Evolutionary conservation across 2,797 vertebrate species (phyloP), one percentile per base, ranked within the genome.

Genomic region (Schizopygopsis pylzovi): DNA sequence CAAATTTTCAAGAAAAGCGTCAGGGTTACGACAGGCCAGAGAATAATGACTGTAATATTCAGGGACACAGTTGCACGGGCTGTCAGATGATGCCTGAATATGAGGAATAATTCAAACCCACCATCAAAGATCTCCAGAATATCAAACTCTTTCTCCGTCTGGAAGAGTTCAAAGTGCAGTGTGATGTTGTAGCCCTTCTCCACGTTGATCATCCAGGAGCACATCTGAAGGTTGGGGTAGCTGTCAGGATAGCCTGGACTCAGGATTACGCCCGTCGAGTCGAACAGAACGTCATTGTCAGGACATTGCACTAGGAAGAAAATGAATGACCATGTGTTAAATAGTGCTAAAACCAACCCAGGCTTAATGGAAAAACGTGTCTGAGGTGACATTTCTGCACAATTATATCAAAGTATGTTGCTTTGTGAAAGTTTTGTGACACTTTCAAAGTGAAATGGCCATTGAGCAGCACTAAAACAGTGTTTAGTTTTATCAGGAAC

Each of bases 131-230:
- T 97, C 93, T 99, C 98, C 92, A 99, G 95, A 93, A 99, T 96
- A 93, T 99, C 98, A 95, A 99, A 99, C 91, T 99, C 98, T 85
- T 98, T 99, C 94, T 99, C 98, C 20, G 98, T 99, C 90, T 99
- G 98, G 94, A 99, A 99, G 91, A 98, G 97, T 91, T 98, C 96
- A 61, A 99, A 97, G 93, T 97, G 96, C 92, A 99, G 95, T 85
- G 97, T 98, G 93, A 99, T 96, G 90, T 99, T 99, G 92, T 99
- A 99, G 72, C 98, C 98, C 89, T 98, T 98, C 94, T 99, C 98
- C 90, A 99, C 97, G 0, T 96, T 97, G 88, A 99, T 98, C 88
- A 97, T 96, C 98, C 98, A 99, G 0, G 98, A 96, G 91, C 98
- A 99, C 97, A 98, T 99, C 92, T 99, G 98, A 87, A 99, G 97